phyloP scores from a whole-genome alignment of 2,797 vertebrate species.

The Lithobates pipiens region DNA sequence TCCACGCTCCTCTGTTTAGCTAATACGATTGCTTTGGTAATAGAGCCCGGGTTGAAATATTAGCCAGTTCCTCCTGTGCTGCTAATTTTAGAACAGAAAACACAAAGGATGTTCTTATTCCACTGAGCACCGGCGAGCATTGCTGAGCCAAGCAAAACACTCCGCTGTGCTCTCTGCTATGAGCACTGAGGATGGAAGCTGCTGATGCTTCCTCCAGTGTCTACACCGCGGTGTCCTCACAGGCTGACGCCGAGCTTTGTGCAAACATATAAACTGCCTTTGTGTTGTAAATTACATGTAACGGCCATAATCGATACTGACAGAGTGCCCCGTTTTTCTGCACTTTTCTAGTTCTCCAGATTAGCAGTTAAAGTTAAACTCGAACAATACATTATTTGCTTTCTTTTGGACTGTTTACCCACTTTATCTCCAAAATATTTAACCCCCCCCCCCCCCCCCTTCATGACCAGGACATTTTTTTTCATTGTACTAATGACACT shows the following conservation, averaged over 20 bases:
- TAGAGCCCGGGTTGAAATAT: slow-evolving; percentile 26
- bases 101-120: slow-evolving; percentile 51
- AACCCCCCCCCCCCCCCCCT: no score
- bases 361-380: neutral
- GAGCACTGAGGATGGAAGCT: slow-evolving; percentile 13
- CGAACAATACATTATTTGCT: neutral
- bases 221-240: slow-evolving; percentile 9
- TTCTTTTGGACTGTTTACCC: neutral
- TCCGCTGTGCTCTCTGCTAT: neutral
- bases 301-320: neutral
- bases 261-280: neutral
- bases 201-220: slow-evolving; percentile 32
- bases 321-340: neutral
- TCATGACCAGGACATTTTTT: no score
- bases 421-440: no score
- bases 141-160: slow-evolving; percentile 52
- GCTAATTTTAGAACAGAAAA: slow-evolving; percentile 51
- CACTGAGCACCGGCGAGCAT: neutral
- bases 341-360: neutral
- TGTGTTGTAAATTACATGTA: neutral
- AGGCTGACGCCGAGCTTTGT: neutral
- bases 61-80: slow-evolving; percentile 18
- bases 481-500: no score
- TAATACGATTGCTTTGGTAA: slow-evolving; percentile 13
- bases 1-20: slow-evolving; percentile 17